phyloP scores from a whole-genome alignment of 2,888 invertebrate species.

The Macrosoma leucophasiata region DNA sequence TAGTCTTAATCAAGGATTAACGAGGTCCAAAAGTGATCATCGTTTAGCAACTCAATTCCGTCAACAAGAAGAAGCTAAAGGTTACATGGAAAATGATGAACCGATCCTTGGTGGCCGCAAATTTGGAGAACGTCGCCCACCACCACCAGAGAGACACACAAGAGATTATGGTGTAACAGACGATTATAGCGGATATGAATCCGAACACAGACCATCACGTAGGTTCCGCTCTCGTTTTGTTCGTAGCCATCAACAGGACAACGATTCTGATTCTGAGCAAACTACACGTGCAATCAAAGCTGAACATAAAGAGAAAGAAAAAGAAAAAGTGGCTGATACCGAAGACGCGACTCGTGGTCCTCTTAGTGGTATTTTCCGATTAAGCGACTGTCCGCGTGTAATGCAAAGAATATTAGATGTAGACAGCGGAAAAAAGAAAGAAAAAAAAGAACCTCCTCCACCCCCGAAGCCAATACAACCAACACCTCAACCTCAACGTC shows the following conservation, averaged over 20 bases:
- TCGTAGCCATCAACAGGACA: conserved; percentile 80
- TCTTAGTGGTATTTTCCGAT: conserved; percentile 90
- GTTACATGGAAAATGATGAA: conserved; percentile 80
- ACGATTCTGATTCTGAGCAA: conserved; percentile 85
- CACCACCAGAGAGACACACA: conserved; percentile 70
- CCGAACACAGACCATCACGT: conserved; percentile 77
- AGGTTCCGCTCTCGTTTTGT: conserved; percentile 84
- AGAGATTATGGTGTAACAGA: conserved; percentile 77
- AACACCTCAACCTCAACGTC: conserved; percentile 64
- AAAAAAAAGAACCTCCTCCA: conserved; percentile 80
- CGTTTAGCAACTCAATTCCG: conserved; percentile 91
- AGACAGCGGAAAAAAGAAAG: conserved; percentile 83
- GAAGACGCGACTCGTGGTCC: conserved; percentile 92
- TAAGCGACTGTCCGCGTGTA: conserved; percentile 91
- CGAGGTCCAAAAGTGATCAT: conserved; percentile 95
- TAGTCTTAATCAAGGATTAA: conserved; percentile 85
- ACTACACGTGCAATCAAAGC: conserved; percentile 79
- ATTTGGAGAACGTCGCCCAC: conserved; percentile 82
- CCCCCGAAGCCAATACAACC: conserved; percentile 75
- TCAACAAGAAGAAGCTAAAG: conserved; percentile 85
- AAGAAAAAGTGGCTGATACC: conserved; percentile 87
- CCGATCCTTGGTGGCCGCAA: conserved; percentile 84
- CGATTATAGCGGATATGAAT: conserved; percentile 83
- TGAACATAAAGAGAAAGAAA: conserved; percentile 76
- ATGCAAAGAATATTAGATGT: conserved; percentile 92